Percentiles rank a stretch among this genome's conserved stretches.
Evolutionary conservation across 2,888 invertebrate genomes (phyloP).

Genomic region (Cheilosia urbana): DNA sequence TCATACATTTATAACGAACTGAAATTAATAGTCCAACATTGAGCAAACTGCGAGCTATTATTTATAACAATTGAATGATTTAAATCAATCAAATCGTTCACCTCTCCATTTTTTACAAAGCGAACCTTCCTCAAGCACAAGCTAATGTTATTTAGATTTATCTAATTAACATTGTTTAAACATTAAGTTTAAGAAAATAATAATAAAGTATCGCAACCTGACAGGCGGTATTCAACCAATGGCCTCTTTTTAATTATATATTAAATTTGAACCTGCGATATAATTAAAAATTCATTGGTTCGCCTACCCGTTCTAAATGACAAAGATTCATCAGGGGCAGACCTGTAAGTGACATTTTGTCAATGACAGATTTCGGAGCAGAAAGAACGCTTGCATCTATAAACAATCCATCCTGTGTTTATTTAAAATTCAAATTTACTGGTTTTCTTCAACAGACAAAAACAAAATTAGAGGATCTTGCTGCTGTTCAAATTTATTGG

Average conservation of each 20-base stretch:
- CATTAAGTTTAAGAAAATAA: conserved; percentile 35
- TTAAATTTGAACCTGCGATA: conserved; percentile 26
- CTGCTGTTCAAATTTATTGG: conserved; percentile 60
- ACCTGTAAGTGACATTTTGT: conserved; percentile 45
- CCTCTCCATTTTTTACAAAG: conserved; percentile 38
- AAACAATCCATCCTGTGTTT: conserved; percentile 45
- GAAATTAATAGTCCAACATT: conserved; percentile 14
- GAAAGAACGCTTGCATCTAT: conserved; percentile 51
- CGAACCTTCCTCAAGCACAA: background rate
- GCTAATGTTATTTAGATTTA: conserved; percentile 38
- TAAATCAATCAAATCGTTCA: conserved; percentile 51
- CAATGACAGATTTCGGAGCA: conserved; percentile 55
- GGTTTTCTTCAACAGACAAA: conserved; percentile 26
- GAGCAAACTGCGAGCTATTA: conserved; percentile 26
- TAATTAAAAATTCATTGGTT: conserved; percentile 56
- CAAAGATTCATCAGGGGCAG: conserved; percentile 53
- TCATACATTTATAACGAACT: conserved; percentile 14
- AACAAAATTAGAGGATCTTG: conserved; percentile 33
- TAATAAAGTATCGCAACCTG: conserved; percentile 49
- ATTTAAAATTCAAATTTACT: conserved; percentile 61
- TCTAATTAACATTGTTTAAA: conserved; percentile 53
- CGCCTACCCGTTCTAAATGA: conserved; percentile 45
- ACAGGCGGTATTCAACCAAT: conserved; percentile 3
- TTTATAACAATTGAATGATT: conserved; percentile 56
- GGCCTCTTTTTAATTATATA: conserved; percentile 47